Percentiles rank a stretch among this genome's conserved stretches.
Conservation (phyloP, 2,113 vertebrate species). For the Podilymbus podiceps region DNA sequence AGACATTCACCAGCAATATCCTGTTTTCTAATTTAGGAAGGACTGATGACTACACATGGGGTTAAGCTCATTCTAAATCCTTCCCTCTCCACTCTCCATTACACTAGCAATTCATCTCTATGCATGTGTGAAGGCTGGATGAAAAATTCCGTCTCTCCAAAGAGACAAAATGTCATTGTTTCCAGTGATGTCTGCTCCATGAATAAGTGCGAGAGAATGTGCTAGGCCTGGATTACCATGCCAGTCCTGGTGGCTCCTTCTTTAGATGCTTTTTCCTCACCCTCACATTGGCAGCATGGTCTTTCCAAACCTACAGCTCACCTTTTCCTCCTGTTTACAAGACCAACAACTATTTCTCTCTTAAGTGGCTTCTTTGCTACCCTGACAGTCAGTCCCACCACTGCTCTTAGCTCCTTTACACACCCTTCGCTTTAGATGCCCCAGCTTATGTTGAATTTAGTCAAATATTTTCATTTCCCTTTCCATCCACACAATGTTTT, state of each 20-base stretch:
- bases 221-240: background rate
- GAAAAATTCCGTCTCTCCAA: background rate
- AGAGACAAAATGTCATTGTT: slow-evolving; percentile 23
- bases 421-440: slow-evolving; percentile 58
- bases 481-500: slow-evolving; percentile 72
- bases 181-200: background rate
- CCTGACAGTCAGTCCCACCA: slow-evolving; percentile 8
- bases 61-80: slow-evolving; percentile 7
- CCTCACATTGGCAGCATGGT: background rate
- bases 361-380: background rate
- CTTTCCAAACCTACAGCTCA: background rate
- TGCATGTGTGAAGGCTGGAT: background rate
- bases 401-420: slow-evolving; percentile 61
- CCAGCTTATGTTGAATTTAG: slow-evolving; percentile 63
- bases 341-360: background rate
- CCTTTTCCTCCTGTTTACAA: background rate
- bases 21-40: slow-evolving; percentile 51
- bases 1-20: slow-evolving; percentile 22
- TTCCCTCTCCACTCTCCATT: background rate
- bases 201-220: background rate
- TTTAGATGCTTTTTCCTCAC: slow-evolving; percentile 2
- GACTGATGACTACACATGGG: background rate
- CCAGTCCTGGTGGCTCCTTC: background rate
- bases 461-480: slow-evolving; percentile 73
- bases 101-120: background rate